These are phyloP conservation scores for Meghimatium bilineatum DNA, from an alignment of 2,888 invertebrate species.

Conservation along the genomic window DNA sequence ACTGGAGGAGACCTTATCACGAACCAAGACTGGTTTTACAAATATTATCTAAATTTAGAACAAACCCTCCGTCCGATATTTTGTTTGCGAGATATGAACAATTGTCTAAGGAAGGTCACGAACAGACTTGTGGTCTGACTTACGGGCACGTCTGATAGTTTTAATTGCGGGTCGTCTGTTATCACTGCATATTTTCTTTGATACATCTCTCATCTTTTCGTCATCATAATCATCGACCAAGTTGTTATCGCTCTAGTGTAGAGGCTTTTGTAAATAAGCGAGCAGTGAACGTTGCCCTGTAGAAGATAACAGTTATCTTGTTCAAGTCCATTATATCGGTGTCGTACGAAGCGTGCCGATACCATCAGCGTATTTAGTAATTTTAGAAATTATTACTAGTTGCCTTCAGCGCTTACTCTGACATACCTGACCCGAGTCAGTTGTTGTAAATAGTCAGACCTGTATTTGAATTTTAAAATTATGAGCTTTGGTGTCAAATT, in stretches of 20 bases:
- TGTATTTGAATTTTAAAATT: background rate
- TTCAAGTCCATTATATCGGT: background rate
- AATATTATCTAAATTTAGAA: background rate
- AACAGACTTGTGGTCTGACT: background rate
- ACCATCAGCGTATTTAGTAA: background rate
- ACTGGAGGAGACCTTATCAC: no score
- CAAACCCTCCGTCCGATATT: background rate
- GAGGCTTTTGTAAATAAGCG: background rate
- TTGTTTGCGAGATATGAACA: background rate
- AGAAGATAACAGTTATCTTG: background rate
- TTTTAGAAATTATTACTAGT: background rate
- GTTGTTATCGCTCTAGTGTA: background rate
- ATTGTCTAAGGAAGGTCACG: no score
- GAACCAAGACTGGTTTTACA: background rate
- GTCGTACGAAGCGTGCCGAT: slow-evolving; percentile 13
- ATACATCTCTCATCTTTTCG: background rate
- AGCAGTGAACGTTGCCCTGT: background rate
- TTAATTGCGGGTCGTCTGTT: background rate
- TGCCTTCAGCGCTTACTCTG: background rate
- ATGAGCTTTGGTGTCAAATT: no score
- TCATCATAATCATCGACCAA: background rate
- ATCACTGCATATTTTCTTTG: background rate
- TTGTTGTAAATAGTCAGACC: background rate
- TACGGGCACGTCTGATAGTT: background rate
- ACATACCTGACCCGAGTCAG: background rate